Conservation (phyloP, 2,797 vertebrate species). For the Enteromius viviparus region DNA sequence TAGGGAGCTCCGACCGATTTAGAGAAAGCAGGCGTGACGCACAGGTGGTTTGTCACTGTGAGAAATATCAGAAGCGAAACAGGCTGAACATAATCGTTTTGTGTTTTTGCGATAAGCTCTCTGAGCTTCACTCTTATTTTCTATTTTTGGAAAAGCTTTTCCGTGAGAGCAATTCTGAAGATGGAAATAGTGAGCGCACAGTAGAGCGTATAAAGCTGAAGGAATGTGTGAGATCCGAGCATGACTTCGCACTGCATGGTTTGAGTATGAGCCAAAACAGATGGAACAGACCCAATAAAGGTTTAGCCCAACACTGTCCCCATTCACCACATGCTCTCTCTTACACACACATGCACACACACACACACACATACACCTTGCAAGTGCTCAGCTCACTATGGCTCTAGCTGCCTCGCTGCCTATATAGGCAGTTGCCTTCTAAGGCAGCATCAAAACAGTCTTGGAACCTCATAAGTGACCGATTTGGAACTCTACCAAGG, state of each 20-base stretch:
- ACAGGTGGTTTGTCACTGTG: constrained; percentile 52
- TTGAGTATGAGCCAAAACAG: constrained; percentile 45
- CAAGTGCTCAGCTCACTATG: neutral
- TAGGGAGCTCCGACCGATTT: constrained; percentile 26
- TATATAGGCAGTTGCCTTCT: constrained; percentile 10
- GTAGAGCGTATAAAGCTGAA: constrained; percentile 51
- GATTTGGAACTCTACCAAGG: constrained; percentile 1
- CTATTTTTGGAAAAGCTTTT: constrained; percentile 48
- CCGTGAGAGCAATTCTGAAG: constrained; percentile 36
- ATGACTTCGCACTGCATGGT: constrained; percentile 43
- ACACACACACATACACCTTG: neutral
- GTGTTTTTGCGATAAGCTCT: constrained; percentile 34
- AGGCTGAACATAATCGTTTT: constrained; percentile 33
- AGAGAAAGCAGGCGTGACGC: constrained; percentile 29
- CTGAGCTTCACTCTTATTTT: neutral
- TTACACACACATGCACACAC: constrained; percentile 19
- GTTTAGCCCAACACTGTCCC: constrained; percentile 45
- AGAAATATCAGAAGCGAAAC: constrained; percentile 15
- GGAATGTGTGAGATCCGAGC: constrained; percentile 47
- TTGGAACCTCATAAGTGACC: neutral
- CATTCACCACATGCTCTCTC: constrained; percentile 39
- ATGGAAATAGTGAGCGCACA: constrained; percentile 51
- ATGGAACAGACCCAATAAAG: constrained; percentile 45
- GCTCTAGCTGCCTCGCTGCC: neutral
- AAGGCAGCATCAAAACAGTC: neutral